These are phyloP conservation scores for Apamea monoglypha DNA, from an alignment of 2,888 invertebrate species.

Conservation along the genomic window DNA sequence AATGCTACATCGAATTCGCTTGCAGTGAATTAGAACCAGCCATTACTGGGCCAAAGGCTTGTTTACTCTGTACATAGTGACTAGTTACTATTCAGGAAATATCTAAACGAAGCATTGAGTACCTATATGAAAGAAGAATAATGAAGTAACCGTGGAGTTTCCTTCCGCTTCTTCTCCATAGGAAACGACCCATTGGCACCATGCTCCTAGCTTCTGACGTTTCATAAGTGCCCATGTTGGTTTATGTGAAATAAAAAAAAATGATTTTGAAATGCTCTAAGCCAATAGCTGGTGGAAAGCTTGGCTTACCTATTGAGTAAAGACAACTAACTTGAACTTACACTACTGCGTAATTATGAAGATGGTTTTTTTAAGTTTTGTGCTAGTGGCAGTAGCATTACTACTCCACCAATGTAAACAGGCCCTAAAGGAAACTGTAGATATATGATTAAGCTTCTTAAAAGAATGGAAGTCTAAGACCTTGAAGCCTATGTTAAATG, in stretches of 20 bases:
- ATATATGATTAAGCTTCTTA: neutral
- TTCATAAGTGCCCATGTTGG: too few species aligned
- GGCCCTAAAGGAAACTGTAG: neutral
- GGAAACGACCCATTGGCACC: too few species aligned
- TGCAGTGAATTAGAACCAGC: neutral
- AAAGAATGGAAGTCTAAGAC: slow-evolving; percentile 33
- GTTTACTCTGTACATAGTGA: neutral
- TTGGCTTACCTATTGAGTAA: neutral
- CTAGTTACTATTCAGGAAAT: neutral
- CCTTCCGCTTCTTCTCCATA: too few species aligned
- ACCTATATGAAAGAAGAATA: neutral
- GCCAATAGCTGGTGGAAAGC: neutral
- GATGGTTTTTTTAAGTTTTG: neutral
- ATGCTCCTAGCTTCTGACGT: too few species aligned
- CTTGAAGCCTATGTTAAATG: slow-evolving; percentile 40
- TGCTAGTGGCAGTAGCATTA: neutral
- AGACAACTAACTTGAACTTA: neutral
- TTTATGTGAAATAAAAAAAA: too few species aligned
- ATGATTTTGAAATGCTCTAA: neutral
- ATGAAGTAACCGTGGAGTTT: too few species aligned
- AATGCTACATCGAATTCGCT: slow-evolving; percentile 4
- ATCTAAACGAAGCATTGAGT: neutral
- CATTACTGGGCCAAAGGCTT: neutral
- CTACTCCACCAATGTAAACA: neutral
- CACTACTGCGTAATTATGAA: neutral